These are phyloP conservation scores for Lasioglossum baleicum DNA, from an alignment of 1,140 invertebrate genomes.

Conservation along the genomic window DNA sequence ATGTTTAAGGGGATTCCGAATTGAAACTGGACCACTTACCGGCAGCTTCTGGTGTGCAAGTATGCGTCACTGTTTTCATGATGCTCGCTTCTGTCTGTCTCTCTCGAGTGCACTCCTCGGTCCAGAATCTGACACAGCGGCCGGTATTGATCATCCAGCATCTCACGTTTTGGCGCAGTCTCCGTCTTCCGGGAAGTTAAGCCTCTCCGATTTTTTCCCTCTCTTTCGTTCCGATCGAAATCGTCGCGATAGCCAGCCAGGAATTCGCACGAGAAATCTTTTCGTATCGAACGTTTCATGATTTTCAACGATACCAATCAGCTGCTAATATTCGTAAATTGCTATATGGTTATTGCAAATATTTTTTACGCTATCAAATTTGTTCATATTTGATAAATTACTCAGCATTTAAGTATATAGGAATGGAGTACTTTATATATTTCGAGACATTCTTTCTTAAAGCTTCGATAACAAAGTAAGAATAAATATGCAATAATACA, in stretches of 20 bases:
- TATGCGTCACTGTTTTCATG: conserved; percentile 69
- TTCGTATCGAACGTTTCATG: neutral
- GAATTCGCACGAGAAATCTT: neutral
- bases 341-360: too few relatives aligned
- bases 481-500: too few relatives aligned
- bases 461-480: too few relatives aligned
- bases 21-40: conserved; percentile 58
- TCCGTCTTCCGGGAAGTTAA: conserved; percentile 49
- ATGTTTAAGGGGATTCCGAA: neutral
- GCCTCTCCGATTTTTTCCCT: conserved; percentile 6
- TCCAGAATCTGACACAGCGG: conserved; percentile 46
- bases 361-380: too few relatives aligned
- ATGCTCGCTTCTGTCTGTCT: conserved; percentile 40
- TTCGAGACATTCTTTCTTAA: too few relatives aligned
- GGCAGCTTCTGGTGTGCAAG: conserved; percentile 62
- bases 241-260: neutral
- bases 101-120: conserved; percentile 36
- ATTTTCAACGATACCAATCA: neutral
- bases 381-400: too few relatives aligned
- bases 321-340: neutral
- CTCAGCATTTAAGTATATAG: too few relatives aligned
- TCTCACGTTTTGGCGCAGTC: conserved; percentile 70
- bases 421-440: too few relatives aligned
- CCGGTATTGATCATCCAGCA: conserved; percentile 75
- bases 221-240: conserved; percentile 2